phyloP scores from a whole-genome alignment of 2,888 invertebrate species.

The Nemoura dubitans region DNA sequence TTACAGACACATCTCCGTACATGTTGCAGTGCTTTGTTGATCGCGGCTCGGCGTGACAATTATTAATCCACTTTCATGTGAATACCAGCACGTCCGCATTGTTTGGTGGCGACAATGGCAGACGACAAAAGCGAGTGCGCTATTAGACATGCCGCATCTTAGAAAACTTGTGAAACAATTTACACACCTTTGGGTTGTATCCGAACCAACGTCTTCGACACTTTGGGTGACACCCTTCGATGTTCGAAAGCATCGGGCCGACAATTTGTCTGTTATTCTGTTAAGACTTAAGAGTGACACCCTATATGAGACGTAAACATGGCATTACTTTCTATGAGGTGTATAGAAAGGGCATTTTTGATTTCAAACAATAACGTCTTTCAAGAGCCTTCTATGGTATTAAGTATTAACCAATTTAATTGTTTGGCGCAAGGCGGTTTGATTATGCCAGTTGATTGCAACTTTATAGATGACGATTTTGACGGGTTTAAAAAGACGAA shows the following conservation, averaged over 20 bases:
- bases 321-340: slow-evolving; percentile 1
- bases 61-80: not conserved
- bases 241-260: no score
- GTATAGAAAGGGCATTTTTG: not conserved
- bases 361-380: not conserved
- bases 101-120: not conserved
- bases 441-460: not conserved
- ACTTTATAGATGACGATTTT: not conserved
- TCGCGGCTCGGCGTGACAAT: not conserved
- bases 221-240: not conserved
- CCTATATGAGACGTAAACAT: not conserved
- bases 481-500: no score
- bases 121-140: not conserved
- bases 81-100: not conserved
- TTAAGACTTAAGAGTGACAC: not conserved
- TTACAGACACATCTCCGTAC: not conserved
- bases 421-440: not conserved
- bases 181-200: not conserved
- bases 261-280: no score
- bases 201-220: not conserved
- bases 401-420: not conserved
- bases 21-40: not conserved
- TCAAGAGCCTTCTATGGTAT: not conserved
- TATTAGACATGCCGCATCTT: not conserved
- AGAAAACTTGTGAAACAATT: slow-evolving; percentile 9